Percentiles rank a stretch among this genome's conserved stretches.
phyloP scores from a whole-genome alignment of 2,797 vertebrate genomes.

The Aphelocoma californica region DNA sequence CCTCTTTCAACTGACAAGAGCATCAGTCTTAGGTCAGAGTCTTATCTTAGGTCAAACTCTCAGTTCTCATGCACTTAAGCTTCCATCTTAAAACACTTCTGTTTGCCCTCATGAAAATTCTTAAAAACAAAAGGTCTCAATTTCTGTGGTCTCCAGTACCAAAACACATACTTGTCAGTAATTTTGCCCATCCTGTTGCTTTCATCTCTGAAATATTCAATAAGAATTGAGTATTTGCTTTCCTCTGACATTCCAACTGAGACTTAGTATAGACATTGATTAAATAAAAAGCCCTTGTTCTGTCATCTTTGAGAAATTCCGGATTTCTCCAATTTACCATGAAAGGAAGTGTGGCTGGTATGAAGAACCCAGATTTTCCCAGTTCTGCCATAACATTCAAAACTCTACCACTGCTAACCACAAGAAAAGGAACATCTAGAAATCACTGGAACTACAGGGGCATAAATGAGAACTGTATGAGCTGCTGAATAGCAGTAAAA shows the following conservation, averaged over 20 bases:
- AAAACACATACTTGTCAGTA: background rate
- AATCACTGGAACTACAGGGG: background rate
- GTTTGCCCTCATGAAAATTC: background rate
- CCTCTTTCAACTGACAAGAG: constrained; percentile 46
- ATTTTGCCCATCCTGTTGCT: background rate
- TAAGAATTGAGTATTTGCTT: background rate
- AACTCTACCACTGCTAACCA: background rate
- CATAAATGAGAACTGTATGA: background rate
- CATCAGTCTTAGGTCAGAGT: constrained; percentile 30
- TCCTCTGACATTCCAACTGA: background rate
- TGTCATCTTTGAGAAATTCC: background rate
- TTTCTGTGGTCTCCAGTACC: background rate
- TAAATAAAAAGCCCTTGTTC: background rate
- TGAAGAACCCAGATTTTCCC: background rate
- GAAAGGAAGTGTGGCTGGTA: background rate
- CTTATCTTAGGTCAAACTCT: constrained; percentile 50
- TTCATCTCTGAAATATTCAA: background rate
- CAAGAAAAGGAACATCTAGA: constrained; percentile 20
- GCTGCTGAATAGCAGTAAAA: background rate
- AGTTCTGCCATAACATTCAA: background rate
- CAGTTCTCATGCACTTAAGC: constrained; percentile 23
- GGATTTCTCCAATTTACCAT: background rate
- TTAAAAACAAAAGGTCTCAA: background rate
- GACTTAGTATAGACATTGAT: background rate
- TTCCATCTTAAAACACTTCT: constrained; percentile 18